Evolutionary conservation across 2,888 invertebrate species (phyloP), one percentile per base, ranked within the genome.

Genomic region (Teleogryllus oceanicus): DNA sequence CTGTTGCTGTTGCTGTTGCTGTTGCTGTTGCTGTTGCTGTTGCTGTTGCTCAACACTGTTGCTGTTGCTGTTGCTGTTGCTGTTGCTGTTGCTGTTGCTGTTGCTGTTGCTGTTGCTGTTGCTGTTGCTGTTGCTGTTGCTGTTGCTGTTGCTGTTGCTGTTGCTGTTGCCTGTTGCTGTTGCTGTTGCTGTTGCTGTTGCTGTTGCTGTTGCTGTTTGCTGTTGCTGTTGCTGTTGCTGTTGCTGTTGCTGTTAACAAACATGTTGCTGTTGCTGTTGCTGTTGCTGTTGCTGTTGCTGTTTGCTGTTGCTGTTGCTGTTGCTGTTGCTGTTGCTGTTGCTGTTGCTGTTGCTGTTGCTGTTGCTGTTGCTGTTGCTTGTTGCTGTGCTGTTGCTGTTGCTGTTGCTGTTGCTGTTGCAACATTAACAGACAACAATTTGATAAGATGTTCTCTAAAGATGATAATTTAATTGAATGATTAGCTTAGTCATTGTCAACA

Each of bases 141-240:
- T 88, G 89, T 83, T 87, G 89, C 13, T 89, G 89, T 51, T 88
- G 88, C 84, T 89, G 89, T 81, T 90, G 90, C n/a, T 84, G 84
- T 80, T 89, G 89, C 51, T 89, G n/a, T 74, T 84, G 84, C 16
- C n/a, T 82, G 80, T 80, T 84, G 81, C 76, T 84, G 85, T 80
- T 85, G 84, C 78, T 85, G 87, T 62, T 77, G 24, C 80, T 81
- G 83, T 49, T 80, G 82, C 74, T 81, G 82, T 49, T 82, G 81
- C 74, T 79, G 76, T 81, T 82, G 83, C 79, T 83, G 84, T 51
- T n/a, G n/a, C n/a, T n/a, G n/a, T n/a, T n/a, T n/a, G n/a, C n/a
- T n/a, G n/a, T n/a, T n/a, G n/a, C n/a, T 80, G 81, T 50, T 82
- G 82, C 80, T 80, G 81, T 77, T 78, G 82, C 12, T 80, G 78